Evolutionary conservation across 1,140 invertebrate genomes (phyloP), one percentile per base, ranked within the genome.

Genomic region (Hyles vespertilio): DNA sequence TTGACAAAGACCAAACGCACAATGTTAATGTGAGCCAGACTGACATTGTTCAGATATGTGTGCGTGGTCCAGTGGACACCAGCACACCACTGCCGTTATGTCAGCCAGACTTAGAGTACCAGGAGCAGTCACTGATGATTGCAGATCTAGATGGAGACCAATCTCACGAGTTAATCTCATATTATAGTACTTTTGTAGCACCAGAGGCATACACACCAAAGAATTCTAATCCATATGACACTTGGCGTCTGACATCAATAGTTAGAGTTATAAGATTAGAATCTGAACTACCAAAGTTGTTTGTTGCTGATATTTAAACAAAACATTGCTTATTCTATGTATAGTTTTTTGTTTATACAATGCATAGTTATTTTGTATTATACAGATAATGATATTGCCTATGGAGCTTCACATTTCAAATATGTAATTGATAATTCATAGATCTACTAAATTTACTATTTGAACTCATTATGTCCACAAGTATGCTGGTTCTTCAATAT

Each of bases 1-100:
- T 95, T 74, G 94, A 94, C 79, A 92, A 92, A 52, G 91, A 93
- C 10, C 92, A 94, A 65, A 91, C 92, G 3, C 92, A 93, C 65
- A 92, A 92, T 65, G 93, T 94, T 48, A 95, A 96, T 77, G 91
- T 93, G 2, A 95, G 93, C 77, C 92, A 94, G 72, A 94, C 91
- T 45, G 92, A 94, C 65, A 91, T 96, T 32, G 85, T 92, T 3
- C 94, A 95, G 69, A 90, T 95, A 49, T 96, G 95, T 84, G 84
- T 83, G 0, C 77, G 81, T 12, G 89, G 90, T 32, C 65, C 72
- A 3, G 67, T 80, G 2, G 74, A 85, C 34, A 57, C 66, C 3
- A 63, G 71, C 12, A 75, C 84, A 51, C 81, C 87, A n/a, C 82
- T 92, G 54, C 70, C 90, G 6, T 71, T 89, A 7, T 96, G 94